Conservation (phyloP, 2,797 vertebrate genomes). For the Mionectes olivaceus region DNA sequence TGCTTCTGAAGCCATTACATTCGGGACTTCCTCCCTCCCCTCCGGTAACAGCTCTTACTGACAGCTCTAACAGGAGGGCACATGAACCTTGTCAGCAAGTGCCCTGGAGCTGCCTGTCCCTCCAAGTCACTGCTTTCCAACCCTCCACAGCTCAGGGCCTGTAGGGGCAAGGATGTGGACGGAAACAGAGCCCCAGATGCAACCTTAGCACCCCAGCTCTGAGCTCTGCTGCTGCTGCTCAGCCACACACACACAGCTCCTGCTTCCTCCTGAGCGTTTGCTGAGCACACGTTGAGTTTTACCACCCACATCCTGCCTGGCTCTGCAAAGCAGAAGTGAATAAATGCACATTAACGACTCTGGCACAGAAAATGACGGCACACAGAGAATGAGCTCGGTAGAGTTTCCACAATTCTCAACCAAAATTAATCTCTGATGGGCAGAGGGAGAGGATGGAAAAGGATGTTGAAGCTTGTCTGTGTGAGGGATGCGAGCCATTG, state of each 20-base stretch:
- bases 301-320: conserved; percentile 58
- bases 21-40: background rate
- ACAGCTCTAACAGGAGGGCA: background rate
- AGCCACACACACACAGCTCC: background rate
- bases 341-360: background rate
- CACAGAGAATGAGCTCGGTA: background rate
- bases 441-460: background rate
- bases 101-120: background rate
- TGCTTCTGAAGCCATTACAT: background rate
- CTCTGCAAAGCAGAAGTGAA: conserved; percentile 46
- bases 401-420: background rate
- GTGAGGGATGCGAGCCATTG: background rate
- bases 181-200: background rate
- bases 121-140: background rate
- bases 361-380: background rate
- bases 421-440: background rate
- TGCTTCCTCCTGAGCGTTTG: conserved; percentile 4
- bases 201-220: background rate
- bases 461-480: background rate
- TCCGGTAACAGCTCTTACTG: background rate
- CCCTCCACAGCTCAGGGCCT: background rate
- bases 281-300: background rate
- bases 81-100: background rate
- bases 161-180: fast-evolving
- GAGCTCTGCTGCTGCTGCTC: background rate